Conservation (phyloP, 2,888 invertebrate genomes). For the Graphium colonna region DNA sequence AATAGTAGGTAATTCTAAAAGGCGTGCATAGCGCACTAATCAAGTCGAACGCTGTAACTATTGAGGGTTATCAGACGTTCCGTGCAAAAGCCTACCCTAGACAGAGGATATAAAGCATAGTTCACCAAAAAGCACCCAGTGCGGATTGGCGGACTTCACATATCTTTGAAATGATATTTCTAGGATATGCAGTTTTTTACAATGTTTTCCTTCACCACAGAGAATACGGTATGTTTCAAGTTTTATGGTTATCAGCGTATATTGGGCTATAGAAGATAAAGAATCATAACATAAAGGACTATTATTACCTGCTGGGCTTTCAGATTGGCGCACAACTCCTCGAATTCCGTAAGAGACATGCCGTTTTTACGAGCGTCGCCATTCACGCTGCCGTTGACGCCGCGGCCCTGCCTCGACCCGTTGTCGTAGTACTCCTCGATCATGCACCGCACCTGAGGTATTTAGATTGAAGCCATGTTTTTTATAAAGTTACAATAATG, state of each 20-base stretch:
- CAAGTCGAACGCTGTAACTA: too few relatives aligned
- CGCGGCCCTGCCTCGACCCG: conserved; percentile 58
- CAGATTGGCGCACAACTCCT: conserved; percentile 91
- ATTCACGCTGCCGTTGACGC: conserved; percentile 74
- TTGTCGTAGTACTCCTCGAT: conserved; percentile 86
- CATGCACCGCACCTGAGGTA: conserved; percentile 86
- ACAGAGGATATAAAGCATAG: too few relatives aligned
- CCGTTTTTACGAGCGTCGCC: conserved; percentile 86
- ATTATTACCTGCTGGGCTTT: conserved; percentile 88
- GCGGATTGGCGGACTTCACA: neutral
- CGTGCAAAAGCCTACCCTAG: too few relatives aligned
- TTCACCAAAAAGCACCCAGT: neutral
- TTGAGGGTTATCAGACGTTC: too few relatives aligned
- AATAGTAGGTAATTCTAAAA: too few relatives aligned
- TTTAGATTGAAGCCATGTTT: too few relatives aligned
- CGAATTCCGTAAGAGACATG: conserved; percentile 93
- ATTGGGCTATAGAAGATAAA: too few relatives aligned
- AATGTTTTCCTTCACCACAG: neutral
- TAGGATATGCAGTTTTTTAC: neutral
- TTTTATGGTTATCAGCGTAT: too few relatives aligned
- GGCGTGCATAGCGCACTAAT: too few relatives aligned
- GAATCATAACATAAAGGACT: too few relatives aligned
- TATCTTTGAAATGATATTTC: neutral
- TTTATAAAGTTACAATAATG: too few relatives aligned
- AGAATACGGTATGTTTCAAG: neutral